These are phyloP conservation scores for Umimayanthus chanpuru DNA, from an alignment of 92 coral and sea anemone species.

Conservation along the genomic window DNA sequence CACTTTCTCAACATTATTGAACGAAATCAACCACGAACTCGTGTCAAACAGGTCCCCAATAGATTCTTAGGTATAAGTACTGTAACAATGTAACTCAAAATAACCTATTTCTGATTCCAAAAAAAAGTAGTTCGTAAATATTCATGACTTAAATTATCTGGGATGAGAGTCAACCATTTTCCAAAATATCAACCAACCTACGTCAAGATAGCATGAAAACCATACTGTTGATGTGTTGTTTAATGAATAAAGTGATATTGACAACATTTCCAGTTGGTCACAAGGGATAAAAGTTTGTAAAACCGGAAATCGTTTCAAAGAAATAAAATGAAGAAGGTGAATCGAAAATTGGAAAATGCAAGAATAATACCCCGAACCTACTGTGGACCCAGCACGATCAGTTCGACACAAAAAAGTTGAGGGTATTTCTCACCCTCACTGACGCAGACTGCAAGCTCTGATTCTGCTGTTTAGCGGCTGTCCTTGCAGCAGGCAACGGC, in stretches of 20 bases:
- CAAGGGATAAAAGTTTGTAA: too few species aligned
- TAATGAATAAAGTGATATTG: too few species aligned
- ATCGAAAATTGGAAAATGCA: too few species aligned
- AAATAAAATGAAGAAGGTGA: too few species aligned
- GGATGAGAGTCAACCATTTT: too few species aligned
- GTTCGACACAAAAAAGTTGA: not conserved
- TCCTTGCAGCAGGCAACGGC: constrained; percentile 3
- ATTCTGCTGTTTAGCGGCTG: not conserved
- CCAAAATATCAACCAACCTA: too few species aligned
- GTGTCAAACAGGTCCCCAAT: constrained; percentile 23
- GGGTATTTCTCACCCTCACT: constrained; percentile 12
- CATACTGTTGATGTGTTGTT: too few species aligned
- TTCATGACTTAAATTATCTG: not conserved
- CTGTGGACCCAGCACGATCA: not conserved
- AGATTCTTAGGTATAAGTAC: not conserved
- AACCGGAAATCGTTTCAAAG: too few species aligned
- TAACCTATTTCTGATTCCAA: too few species aligned
- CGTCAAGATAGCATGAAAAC: too few species aligned
- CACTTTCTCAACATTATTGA: not conserved
- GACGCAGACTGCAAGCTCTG: constrained; percentile 1
- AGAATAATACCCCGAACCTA: not conserved
- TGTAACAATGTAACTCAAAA: not conserved
- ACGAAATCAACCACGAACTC: constrained; percentile 6
- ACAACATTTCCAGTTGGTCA: too few species aligned
- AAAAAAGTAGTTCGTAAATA: too few species aligned